phyloP scores from a whole-genome alignment of 1,140 invertebrate genomes.

The Pemphigus obesinymphae region DNA sequence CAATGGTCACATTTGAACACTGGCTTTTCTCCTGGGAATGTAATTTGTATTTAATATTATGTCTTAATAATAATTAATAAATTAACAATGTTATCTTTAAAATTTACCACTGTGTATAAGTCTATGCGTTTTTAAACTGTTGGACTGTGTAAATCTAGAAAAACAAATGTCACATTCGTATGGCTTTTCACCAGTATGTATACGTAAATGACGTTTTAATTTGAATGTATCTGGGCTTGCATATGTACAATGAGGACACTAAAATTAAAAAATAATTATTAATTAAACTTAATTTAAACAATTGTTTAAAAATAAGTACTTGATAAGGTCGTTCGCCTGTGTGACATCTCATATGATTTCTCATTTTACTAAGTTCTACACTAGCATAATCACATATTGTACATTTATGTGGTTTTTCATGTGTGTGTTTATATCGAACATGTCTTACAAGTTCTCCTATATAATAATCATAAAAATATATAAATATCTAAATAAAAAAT shows the following conservation, averaged over 20 bases:
- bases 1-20: slow-evolving; percentile 92
- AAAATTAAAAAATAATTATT: slow-evolving; percentile 46
- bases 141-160: slow-evolving; percentile 90
- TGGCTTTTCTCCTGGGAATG: slow-evolving; percentile 80
- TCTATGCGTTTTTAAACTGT: slow-evolving; percentile 90
- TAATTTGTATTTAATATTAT: slow-evolving; percentile 44
- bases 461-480: slow-evolving; percentile 2
- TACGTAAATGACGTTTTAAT: slow-evolving; percentile 88
- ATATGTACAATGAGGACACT: slow-evolving; percentile 95
- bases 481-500: not conserved
- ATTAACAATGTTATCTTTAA: not conserved
- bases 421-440: slow-evolving; percentile 57
- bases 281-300: not conserved
- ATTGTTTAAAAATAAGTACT: slow-evolving; percentile 44
- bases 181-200: slow-evolving; percentile 91
- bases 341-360: slow-evolving; percentile 63
- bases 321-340: slow-evolving; percentile 58
- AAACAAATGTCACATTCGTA: slow-evolving; percentile 92
- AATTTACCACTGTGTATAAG: slow-evolving; percentile 84
- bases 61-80: slow-evolving; percentile 18
- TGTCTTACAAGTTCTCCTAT: slow-evolving; percentile 44
- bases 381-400: slow-evolving; percentile 63
- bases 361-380: slow-evolving; percentile 63
- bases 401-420: slow-evolving; percentile 65
- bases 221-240: slow-evolving; percentile 97